Conservation (phyloP, 2,888 invertebrate genomes). For the Mystacides longicornis region DNA sequence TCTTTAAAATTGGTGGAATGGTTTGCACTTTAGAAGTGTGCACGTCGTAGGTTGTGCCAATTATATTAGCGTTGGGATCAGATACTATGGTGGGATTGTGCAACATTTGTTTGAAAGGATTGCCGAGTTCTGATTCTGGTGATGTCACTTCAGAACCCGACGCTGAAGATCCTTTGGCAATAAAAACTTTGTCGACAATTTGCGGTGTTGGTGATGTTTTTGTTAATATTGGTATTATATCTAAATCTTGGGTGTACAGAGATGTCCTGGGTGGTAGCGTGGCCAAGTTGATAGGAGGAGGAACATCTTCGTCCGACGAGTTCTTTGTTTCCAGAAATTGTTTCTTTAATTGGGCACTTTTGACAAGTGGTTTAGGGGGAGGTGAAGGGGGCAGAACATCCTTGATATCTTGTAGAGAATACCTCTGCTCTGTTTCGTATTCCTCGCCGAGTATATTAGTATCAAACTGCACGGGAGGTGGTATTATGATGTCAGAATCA, state of each 20-base stretch:
- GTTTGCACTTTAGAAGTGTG: not conserved
- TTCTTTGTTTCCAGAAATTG: constrained; percentile 30
- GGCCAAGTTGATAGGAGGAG: constrained; percentile 45
- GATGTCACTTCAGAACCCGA: not conserved
- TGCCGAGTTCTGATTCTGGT: constrained; percentile 32
- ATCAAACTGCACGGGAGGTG: constrained; percentile 21
- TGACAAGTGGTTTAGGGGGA: constrained; percentile 30
- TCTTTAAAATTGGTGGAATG: too few species aligned
- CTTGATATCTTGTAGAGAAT: constrained; percentile 17
- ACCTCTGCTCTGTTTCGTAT: constrained; percentile 7
- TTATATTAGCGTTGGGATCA: not conserved
- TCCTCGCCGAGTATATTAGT: too few species aligned
- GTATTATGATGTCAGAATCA: constrained; percentile 23
- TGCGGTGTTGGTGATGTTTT: constrained; percentile 3
- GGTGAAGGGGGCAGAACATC: constrained; percentile 36
- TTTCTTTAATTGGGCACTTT: constrained; percentile 23
- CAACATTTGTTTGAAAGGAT: constrained; percentile 28
- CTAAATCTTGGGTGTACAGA: constrained; percentile 12
- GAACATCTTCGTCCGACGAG: constrained; percentile 37
- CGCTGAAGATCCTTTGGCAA: not conserved
- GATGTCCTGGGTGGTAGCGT: constrained; percentile 35
- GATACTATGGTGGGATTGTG: not conserved
- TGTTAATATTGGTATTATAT: constrained; percentile 3
- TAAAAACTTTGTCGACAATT: constrained; percentile 16
- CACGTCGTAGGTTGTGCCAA: not conserved